Base-by-base conservation (phyloP, 2,888 invertebrate species). In the Blera fallax region DNA sequence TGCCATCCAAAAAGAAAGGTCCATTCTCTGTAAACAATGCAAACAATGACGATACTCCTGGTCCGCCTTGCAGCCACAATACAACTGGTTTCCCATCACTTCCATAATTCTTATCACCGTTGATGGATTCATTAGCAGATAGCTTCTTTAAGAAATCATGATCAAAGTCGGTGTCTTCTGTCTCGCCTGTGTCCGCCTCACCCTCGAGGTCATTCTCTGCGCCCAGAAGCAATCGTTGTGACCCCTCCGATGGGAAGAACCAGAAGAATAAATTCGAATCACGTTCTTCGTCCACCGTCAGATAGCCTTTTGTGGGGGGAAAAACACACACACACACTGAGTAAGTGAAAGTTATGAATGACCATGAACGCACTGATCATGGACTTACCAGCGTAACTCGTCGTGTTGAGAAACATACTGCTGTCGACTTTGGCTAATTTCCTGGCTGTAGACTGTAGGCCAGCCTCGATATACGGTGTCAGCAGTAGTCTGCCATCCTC, bases 201-300 rank as follows among this genome's bases (percentile, higher is more conserved):
- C 89, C 89, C 0, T 88, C 87, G 11, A 87, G 79, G 18, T 92
- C 88, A 1, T 95, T 95, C 69, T 94, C 92, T 0, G 90, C 88
- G 76, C 91, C 92, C 1, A 88, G 87, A 0, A 92, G 90, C 73
- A 93, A 92, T 0, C 93, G 80, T 0, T 91, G 89, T 60, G 85
- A 43, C 45, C 65, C 72, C 70, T 90, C 70, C 89, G 91, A 0
- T 0, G 96, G 96, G 89, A 97, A 96, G 89, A 95, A 97, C 97
- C 97, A 97, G 92, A 97, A 97, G 92, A 96, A 97, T 89, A 96
- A 91, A 90, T 97, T 96, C 1, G 96, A 96, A 89, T 95, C 94
- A 89, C 93, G 94, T 3, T 93, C 92, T 90, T 95, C 94, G 89
- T 97, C 94, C 18, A 97, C 97, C 0, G 96, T 97, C n/a, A 94